Conservation (phyloP, 2,797 vertebrate genomes). For the Micrastur ruficollis region DNA sequence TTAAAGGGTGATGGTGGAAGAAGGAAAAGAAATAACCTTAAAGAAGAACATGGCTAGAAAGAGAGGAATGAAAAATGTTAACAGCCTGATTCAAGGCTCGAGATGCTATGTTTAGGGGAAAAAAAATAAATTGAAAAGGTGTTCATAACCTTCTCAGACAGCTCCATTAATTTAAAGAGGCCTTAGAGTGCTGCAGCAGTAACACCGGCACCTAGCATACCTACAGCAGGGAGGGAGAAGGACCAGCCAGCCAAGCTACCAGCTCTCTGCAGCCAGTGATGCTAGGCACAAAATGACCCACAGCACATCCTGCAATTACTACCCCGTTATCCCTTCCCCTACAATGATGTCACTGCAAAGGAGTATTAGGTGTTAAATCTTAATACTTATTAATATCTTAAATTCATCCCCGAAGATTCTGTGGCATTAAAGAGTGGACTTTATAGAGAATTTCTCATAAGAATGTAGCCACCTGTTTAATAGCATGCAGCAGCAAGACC, state of each 20-base stretch:
- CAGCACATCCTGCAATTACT: not conserved
- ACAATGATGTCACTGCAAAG: not conserved
- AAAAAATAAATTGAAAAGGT: not conserved
- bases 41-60: not conserved
- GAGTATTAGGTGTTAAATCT: not conserved
- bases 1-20: not conserved
- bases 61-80: not conserved
- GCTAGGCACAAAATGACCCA: not conserved
- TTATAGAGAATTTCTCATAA: constrained; percentile 17
- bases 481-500: not conserved
- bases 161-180: not conserved
- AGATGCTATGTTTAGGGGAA: not conserved
- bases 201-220: not conserved
- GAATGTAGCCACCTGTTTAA: not conserved
- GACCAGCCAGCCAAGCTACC: not conserved
- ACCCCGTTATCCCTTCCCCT: not conserved
- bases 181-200: not conserved
- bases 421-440: not conserved
- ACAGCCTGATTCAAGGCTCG: not conserved
- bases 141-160: not conserved
- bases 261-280: not conserved
- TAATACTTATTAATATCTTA: not conserved
- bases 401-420: constrained; percentile 13
- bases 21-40: not conserved
- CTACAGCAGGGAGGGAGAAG: not conserved